Evolutionary conservation across 2,797 vertebrate genomes (phyloP).

Genomic region (Hydrophis major): DNA sequence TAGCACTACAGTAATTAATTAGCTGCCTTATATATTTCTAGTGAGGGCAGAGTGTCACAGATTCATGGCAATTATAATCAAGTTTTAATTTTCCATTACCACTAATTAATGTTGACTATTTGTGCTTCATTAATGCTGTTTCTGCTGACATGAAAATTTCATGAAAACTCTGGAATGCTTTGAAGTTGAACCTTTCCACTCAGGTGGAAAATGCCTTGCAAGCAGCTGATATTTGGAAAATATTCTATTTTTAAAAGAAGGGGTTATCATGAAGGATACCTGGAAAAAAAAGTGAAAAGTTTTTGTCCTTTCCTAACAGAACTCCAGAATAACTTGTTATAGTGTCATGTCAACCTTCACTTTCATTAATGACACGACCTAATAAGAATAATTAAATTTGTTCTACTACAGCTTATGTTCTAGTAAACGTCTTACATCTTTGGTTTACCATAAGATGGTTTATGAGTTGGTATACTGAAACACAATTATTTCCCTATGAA

Average conservation of each 20-base stretch:
- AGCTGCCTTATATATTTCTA: constrained; percentile 55
- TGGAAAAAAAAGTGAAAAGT: neutral
- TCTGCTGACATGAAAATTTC: constrained; percentile 49
- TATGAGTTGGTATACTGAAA: neutral
- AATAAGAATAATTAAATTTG: neutral
- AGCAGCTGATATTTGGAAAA: neutral
- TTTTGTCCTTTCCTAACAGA: neutral
- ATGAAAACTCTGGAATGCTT: constrained; percentile 8
- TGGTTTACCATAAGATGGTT: neutral
- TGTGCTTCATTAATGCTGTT: constrained; percentile 58
- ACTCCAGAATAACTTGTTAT: neutral
- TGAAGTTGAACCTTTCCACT: constrained; percentile 27
- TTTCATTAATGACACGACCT: neutral
- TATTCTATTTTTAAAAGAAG: neutral
- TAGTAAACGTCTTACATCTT: neutral
- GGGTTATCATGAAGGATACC: neutral
- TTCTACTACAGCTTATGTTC: neutral
- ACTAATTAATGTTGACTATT: constrained; percentile 66
- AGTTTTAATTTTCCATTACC: constrained; percentile 66
- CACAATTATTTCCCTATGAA: neutral
- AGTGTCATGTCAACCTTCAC: neutral
- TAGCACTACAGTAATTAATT: constrained; percentile 28
- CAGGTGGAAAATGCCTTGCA: constrained; percentile 17
- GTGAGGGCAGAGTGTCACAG: constrained; percentile 46
- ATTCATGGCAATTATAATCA: constrained; percentile 53